phyloP scores from a whole-genome alignment of 2,888 invertebrate genomes.

The Eupelmus urozonus region DNA sequence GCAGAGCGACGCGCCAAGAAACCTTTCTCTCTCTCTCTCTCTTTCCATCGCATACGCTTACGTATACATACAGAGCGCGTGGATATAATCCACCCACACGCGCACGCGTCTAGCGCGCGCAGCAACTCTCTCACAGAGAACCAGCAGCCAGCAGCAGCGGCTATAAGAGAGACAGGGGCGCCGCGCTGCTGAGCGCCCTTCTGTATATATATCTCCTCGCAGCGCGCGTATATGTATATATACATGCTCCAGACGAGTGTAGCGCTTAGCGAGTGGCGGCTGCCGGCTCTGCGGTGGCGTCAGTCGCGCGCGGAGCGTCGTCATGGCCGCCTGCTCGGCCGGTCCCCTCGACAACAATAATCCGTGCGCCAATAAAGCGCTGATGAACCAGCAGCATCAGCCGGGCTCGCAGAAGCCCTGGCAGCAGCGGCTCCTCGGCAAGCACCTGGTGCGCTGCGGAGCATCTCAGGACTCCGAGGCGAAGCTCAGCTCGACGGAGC shows the following conservation, averaged over 20 bases:
- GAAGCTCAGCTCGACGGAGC: constrained; percentile 56
- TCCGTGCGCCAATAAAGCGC: constrained; percentile 46
- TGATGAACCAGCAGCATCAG: not conserved
- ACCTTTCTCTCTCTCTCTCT: constrained; percentile 5
- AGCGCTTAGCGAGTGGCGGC: not conserved
- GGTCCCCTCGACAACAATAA: constrained; percentile 59
- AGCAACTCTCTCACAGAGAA: not conserved
- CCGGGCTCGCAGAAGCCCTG: constrained; percentile 65
- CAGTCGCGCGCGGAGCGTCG: constrained; percentile 68
- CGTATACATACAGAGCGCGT: not conserved
- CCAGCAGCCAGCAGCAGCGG: not conserved
- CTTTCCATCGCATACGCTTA: not conserved
- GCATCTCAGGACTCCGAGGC: constrained; percentile 62
- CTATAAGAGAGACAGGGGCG: constrained; percentile 21
- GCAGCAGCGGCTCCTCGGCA: constrained; percentile 75
- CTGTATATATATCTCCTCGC: too few species aligned
- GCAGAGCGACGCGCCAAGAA: not conserved
- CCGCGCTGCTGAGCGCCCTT: constrained; percentile 31
- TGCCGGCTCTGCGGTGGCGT: constrained; percentile 38
- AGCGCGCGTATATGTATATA: not conserved
- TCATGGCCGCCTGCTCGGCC: constrained; percentile 58
- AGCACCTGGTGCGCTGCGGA: constrained; percentile 71
- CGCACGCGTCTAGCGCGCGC: not conserved
- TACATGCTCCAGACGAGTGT: not conserved
- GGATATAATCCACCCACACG: not conserved